A percentile compares a stretch with the other conserved stretches of the same genome.
phyloP scores from a whole-genome alignment of 2,797 vertebrate genomes.

The Danio tinwini region DNA sequence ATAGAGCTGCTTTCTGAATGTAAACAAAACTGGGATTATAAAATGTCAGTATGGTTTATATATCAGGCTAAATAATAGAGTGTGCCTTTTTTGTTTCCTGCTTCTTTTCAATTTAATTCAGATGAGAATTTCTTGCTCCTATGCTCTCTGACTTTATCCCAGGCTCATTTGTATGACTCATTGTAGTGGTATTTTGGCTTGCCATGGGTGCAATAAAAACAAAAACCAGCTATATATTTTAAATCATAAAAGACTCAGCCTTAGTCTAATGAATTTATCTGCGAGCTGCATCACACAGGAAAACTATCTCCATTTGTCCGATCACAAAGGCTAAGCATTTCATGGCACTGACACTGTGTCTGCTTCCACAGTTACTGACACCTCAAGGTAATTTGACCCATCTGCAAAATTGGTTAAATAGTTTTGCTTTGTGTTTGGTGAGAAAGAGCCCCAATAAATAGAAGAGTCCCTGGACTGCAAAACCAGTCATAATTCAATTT shows the following conservation, averaged over 20 bases:
- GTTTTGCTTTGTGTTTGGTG: not conserved
- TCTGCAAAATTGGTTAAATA: not conserved
- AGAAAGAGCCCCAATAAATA: not conserved
- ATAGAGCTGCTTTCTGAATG: not conserved
- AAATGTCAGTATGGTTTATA: not conserved
- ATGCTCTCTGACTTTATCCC: slow-evolving; percentile 21
- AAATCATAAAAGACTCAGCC: slow-evolving; percentile 65
- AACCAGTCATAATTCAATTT: too few relatives aligned
- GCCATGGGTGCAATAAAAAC: slow-evolving; percentile 70
- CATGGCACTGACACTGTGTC: not conserved
- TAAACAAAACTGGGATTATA: slow-evolving; percentile 13
- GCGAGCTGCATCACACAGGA: slow-evolving; percentile 57
- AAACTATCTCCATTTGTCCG: slow-evolving; percentile 44
- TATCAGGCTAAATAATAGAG: not conserved
- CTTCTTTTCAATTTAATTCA: not conserved
- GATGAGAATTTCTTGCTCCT: slow-evolving; percentile 24
- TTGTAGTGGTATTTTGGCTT: slow-evolving; percentile 67
- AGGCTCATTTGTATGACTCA: slow-evolving; percentile 68
- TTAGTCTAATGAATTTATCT: slow-evolving; percentile 55
- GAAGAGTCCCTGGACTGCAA: not conserved
- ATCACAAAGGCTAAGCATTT: slow-evolving; percentile 9
- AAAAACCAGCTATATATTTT: slow-evolving; percentile 69
- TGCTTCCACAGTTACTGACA: slow-evolving; percentile 9
- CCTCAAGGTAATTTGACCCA: not conserved
- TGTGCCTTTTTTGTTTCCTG: not conserved